Evolutionary conservation across 2,888 invertebrate genomes (phyloP).

Genomic region (Lycophotia porphyrea): DNA sequence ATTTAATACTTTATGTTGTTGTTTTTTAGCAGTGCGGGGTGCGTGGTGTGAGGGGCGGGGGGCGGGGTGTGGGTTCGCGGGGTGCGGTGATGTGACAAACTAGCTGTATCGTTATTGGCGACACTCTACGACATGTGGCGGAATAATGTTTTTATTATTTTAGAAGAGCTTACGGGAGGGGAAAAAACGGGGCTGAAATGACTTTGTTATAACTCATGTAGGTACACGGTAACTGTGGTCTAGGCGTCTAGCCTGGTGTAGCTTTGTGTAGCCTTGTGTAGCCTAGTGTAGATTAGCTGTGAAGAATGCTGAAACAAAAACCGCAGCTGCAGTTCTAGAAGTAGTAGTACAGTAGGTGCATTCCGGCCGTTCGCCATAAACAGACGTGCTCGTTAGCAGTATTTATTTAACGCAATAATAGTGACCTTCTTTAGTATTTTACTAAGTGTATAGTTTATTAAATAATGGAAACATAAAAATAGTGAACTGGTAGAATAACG

Average conservation of each 20-base stretch:
- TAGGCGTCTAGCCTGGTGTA: no score
- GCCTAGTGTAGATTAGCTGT: no score
- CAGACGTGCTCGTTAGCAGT: no score
- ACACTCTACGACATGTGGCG: not conserved
- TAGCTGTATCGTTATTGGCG: slow-evolving; percentile 15
- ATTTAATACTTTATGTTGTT: slow-evolving; percentile 1
- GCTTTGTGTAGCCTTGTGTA: no score
- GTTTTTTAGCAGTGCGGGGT: not conserved
- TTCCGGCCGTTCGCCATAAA: no score
- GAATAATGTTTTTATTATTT: slow-evolving; percentile 12
- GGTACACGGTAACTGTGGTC: not conserved
- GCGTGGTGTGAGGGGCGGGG: not conserved
- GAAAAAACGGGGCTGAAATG: no score
- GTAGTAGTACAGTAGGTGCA: no score
- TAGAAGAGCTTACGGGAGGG: not conserved
- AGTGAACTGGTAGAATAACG: no score
- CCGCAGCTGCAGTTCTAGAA: not conserved
- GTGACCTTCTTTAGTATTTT: no score
- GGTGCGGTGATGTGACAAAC: slow-evolving; percentile 6
- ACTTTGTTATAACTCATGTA: not conserved
- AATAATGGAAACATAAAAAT: no score
- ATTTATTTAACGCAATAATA: no score
- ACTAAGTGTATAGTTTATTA: no score
- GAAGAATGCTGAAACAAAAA: not conserved
- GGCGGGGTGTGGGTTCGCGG: not conserved